Base-by-base conservation (phyloP, 2,888 invertebrate genomes). In the Mystacides longicornis region DNA sequence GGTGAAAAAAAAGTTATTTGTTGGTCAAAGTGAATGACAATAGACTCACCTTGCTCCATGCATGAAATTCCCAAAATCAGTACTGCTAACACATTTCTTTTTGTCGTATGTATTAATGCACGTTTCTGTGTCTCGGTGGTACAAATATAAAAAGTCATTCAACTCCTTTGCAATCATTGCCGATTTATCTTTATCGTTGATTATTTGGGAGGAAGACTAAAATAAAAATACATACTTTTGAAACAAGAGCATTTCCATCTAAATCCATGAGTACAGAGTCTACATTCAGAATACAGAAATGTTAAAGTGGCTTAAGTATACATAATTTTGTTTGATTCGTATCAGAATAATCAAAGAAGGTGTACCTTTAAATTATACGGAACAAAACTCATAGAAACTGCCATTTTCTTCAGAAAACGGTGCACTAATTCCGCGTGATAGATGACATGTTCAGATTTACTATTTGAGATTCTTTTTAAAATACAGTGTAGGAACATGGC, bases 131-230 rank as follows among this genome's bases (percentile, higher is more conserved):
- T 91, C 91, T 53, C 86, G 78, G 67, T 87, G 88, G 72, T 91
- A 92, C 65, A 86, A 77, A 72, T 89, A 87, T 51, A 92, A 78
- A 71, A 90, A 92, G 70, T 92, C 91, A 67, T 87, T 87, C 51
- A 89, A 75, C 64, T 90, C 85, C 70, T 90, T 92, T 1, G 91
- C 89, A 51, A 90, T 85, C 64, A 91, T 83, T 1, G 91, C 91
- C 57, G 89, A 86, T 21, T 87, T 77, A 70, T 91, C 91, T 71
- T 91, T 91, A 67, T 84, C 85, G 64, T 84, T 80, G 67, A 89
- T 77, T 71, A 86, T 85, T 56, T 80, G 78, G 63, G 84, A 82
- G 16, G 87, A 87, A 62, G 81, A 77, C 87, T 87, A 67, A 48
- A 67, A 68, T 19, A 50, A 45, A 7, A 49, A 2, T 9, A 11